Evolutionary conservation across 1,140 invertebrate species (phyloP).

Genomic region (Pogonomyrmex californicus): DNA sequence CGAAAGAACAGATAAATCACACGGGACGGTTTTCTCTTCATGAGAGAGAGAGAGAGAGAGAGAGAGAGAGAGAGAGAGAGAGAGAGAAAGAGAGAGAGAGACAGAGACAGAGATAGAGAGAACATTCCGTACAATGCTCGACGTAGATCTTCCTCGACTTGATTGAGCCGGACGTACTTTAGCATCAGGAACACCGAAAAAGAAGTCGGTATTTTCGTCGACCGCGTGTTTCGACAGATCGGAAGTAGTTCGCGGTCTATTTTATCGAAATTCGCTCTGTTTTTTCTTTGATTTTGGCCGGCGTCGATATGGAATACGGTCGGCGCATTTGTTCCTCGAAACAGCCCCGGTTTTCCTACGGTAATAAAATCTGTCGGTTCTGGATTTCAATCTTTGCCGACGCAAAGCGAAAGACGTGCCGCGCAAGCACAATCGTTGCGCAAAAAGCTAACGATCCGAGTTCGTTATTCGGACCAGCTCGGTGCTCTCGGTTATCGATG

Average conservation of each 20-base stretch:
- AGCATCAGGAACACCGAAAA: slow-evolving; percentile 34
- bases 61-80: no score
- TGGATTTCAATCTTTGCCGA: slow-evolving; percentile 56
- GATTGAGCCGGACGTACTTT: slow-evolving; percentile 54
- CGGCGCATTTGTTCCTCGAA: slow-evolving; percentile 33
- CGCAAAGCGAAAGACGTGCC: slow-evolving; percentile 63
- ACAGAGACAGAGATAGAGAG: no score
- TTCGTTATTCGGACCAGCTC: slow-evolving; percentile 48
- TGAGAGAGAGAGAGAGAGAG: no score
- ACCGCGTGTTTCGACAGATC: background rate
- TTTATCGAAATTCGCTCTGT: slow-evolving; percentile 14
- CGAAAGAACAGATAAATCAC: slow-evolving; percentile 46
- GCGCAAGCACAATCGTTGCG: slow-evolving; percentile 67
- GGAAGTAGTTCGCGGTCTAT: background rate
- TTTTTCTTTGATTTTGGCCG: slow-evolving; percentile 52
- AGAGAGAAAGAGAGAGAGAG: no score
- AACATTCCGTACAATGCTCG: slow-evolving; percentile 10
- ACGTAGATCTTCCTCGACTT: slow-evolving; percentile 35
- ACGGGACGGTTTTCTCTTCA: background rate
- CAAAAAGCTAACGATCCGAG: slow-evolving; percentile 48
- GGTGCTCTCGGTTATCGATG: slow-evolving; percentile 43
- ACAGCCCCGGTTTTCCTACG: slow-evolving; percentile 22
- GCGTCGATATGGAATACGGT: background rate
- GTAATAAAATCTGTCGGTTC: slow-evolving; percentile 59
- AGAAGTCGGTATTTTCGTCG: background rate